Evolutionary conservation across 2,113 vertebrate species (phyloP), one percentile per base, ranked within the genome.

Genomic region (Cryptomyrus ogoouensis): DNA sequence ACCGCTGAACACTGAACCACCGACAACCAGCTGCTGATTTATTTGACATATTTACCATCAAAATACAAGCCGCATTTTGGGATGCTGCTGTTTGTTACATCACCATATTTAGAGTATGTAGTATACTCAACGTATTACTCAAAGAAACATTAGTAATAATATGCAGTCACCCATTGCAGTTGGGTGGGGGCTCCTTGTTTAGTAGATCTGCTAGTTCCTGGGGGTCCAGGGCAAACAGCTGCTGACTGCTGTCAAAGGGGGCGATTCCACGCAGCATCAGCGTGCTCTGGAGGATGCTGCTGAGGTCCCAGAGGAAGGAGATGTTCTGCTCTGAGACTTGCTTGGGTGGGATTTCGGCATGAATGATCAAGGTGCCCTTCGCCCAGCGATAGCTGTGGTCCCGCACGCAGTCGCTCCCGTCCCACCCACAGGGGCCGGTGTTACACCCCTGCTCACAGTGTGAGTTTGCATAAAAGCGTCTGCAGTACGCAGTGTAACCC

Each of bases 381-480:
- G 96, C 95, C 96, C 95, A 96, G 56, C 39, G 0, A 0, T 92
- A 46, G 21, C 24, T 88, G 46, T 94, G 92, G 15, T 91, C 89
- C 0, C 83, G 88, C 52, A 95, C 93, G 93, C 97, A 98, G 93
- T 98, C 97, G 1, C 96, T 96, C 27, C 97, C 97, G 0, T 98
- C 97, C 97, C 97, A 98, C 46, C 97, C 97, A n/a, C 97, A 98
- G 90, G 94, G 92, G 3, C 95, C 95, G 0, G 52, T 95, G 93
- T 96, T 90, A 66, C 97, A 98, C 24, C 97, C 97, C 47, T 95
- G 94, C 86, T 97, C 97, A 1, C 97, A 98, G 95, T 96, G 95
- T 1, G 93, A 95, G 2, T 97, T 97, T 89, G 95, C 95, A 86
- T 97, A 97, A 92, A 97, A 97, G 47, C 97, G 96, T 0, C 89